Evolutionary conservation across 2,888 invertebrate species (phyloP), one percentile per base, ranked within the genome.

Genomic region (Polyploca ridens): DNA sequence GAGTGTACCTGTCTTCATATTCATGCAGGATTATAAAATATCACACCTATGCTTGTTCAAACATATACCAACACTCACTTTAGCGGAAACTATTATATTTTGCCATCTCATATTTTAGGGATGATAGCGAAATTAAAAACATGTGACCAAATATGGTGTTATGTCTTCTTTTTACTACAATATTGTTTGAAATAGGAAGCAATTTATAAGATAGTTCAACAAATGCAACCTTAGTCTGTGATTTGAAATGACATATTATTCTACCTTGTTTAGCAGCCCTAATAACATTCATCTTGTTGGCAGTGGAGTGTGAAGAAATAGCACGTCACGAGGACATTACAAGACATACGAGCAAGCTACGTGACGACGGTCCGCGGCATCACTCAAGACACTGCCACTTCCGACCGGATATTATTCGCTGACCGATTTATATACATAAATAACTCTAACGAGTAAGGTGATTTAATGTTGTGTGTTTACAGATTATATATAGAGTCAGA

Each of bases 391-490:
- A 78, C 70, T 70, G 72, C 67, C 70, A 70, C 78, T 80, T 83
- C 83, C 82, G 77, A 63, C 75, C 85, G 85, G 85, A 85, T 82
- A 85, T 86, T 84, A 84, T 76, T 64, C 76, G 64, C 72, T 82
- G 81, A 80, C 83, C 84, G 74, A 74, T 71, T 75, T 70, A 72
- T 68, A 76, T 76, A 79, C 75, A 73, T 75, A 41, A 41, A 78
- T 74, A 70, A 63, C 69, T 33, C 66, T 74, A 74, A 76, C 78
- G 76, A 76, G 72, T 74, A 68, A 67, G 66, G 69, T 54, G 54
- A 63, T n/a, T 27, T 1, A 62, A 8, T 8, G 11, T 44, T 3
- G 3, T 44, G 8, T 5, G 35, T 35, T 35, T 35, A 7, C 7
- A 6, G 35, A 7, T 35, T 35, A 35, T 27, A 27, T 27, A 27